Evolutionary conservation across 2,113 vertebrate species (phyloP), one percentile per base, ranked within the genome.

Genomic region (Acanthochromis polyacanthus): DNA sequence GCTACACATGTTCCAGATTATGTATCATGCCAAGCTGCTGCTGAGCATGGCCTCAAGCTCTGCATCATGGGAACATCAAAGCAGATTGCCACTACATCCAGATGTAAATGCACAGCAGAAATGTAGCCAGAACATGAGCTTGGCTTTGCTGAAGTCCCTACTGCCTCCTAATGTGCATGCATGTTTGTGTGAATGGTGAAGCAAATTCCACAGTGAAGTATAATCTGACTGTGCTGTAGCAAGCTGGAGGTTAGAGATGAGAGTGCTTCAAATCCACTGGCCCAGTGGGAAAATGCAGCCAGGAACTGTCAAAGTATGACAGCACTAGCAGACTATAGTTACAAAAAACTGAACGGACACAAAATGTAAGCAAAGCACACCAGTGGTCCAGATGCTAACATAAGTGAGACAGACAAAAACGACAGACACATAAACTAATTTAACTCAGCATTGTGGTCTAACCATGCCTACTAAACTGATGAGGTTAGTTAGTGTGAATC

Each of bases 1-100:
- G 68, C 53, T 17, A 14, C 84, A 84, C 57, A 74, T 84, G 83
- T 5, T 84, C 59, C 73, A 53, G 50, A 73, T 90, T 80, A 80
- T 0, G 30, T 2, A 10, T 28, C 46, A n/a, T 8, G n/a, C 38
- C 69, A n/a, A 71, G 64, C 56, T 12, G 15, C 50, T 1, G 48
- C 68, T 43, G 50, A 65, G 58, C 51, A 20, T 43, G 53, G 71
- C 80, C 68, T 75, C 46, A 2, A 58, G 67, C 77, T 22, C 9
- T 23, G 45, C 74, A 57, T 62, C 61, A 25, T 23, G 57, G 76
- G 45, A 75, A 69, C 76, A 72, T 87, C 69, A 83, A 78, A 85
- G 79, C 38, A 11, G 52, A 30, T 7, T 14, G 64, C n/a, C 25
- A 51, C 64, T 55, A 7, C 53, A 25, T 67, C 64, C 85, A 78